Evolutionary conservation across 2,888 invertebrate species (phyloP).

Genomic region (Sphaerophoria rueppellii): DNA sequence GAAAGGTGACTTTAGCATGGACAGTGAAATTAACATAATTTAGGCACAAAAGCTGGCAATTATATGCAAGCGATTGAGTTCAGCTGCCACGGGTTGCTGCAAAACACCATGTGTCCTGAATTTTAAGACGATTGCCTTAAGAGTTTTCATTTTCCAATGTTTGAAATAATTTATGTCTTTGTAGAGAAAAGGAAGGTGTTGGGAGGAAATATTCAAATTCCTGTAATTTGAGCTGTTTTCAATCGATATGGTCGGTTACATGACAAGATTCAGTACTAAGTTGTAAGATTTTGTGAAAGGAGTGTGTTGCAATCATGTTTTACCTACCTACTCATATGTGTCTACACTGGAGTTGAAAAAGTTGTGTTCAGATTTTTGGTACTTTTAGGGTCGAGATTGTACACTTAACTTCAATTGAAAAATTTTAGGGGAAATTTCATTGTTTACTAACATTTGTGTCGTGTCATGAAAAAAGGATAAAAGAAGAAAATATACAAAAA

Average conservation of each 20-base stretch:
- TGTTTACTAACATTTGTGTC: no score
- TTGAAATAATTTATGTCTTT: not conserved
- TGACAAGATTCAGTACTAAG: slow-evolving; percentile 21
- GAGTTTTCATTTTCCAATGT: slow-evolving; percentile 2
- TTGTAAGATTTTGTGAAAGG: not conserved
- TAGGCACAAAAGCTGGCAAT: slow-evolving; percentile 35
- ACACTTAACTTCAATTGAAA: no score
- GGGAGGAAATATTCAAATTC: slow-evolving; percentile 19
- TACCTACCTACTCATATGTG: no score
- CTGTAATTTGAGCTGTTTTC: not conserved
- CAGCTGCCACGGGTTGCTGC: slow-evolving; percentile 5
- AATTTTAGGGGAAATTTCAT: no score
- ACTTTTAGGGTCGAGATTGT: no score
- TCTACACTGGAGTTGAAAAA: no score
- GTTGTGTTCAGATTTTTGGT: no score
- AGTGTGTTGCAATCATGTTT: not conserved
- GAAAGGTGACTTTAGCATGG: not conserved
- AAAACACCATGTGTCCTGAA: slow-evolving; percentile 25
- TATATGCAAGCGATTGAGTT: slow-evolving; percentile 48
- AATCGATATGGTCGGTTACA: not conserved
- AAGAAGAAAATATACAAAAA: no score
- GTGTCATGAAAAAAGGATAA: no score
- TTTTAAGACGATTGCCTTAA: slow-evolving; percentile 35
- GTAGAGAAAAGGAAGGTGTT: not conserved
- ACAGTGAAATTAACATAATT: slow-evolving; percentile 61